Base-by-base conservation (phyloP, 1,140 invertebrate species). In the Anastrepha ludens region DNA sequence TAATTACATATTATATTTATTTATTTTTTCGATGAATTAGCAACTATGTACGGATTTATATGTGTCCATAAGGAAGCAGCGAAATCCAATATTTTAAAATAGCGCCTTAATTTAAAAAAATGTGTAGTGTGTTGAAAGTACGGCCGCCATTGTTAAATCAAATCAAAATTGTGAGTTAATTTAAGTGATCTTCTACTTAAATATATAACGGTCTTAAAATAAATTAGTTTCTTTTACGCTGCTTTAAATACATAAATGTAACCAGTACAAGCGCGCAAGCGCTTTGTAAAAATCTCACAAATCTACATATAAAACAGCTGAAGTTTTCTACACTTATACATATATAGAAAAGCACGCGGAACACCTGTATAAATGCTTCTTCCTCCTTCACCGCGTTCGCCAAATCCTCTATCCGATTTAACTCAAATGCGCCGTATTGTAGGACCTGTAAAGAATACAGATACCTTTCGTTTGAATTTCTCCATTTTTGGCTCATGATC, bases 381-480 rank as follows among this genome's bases (percentile, higher is more conserved):
- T 81, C 0, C 5, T 9, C 29, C 8, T 55, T 7, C 3, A 8
- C n/a, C 47, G 47, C 74, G 2, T 41, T 15, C 44, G 29, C 29
- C 15, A 86, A 0, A 86, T 9, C 58, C 15, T n/a, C 20, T 11
- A 81, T 81, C 74, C 74, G 74, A 81, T 81, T 81, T 81, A 20
- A 81, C 88, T 93, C 91, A 93, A 91, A 93, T 93, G 85, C 92
- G 92, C 88, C 92, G 92, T 87, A 93, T 92, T 88, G 91, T 93
- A 89, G 92, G 92, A 70, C 92, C 92, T 88, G 92, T 93, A 89
- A 93, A 93, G 88, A 93, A 93, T 88, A 93, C 91, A 39, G 92
- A 93, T 59, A 93, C 91, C 90, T 93, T 93, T 39, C 92, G 91
- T 90, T 93, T 93, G 60, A 93, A 92, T 70, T 90, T 89, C 70